These are phyloP conservation scores for Sesamia inferens DNA, from an alignment of 2,888 invertebrate species.

Conservation along the genomic window DNA sequence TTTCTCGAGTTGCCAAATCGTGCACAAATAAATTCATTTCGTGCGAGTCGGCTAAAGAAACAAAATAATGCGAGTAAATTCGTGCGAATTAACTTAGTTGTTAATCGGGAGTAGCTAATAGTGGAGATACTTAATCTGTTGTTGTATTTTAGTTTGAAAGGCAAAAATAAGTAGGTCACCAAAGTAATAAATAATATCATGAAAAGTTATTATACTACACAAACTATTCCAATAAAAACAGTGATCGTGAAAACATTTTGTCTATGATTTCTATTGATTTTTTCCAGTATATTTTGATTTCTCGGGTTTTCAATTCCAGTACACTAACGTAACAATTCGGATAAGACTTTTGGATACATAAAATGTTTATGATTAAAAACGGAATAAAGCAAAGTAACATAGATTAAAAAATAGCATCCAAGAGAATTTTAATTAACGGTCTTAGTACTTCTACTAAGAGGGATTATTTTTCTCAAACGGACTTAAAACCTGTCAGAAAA, in stretches of 20 bases:
- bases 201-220: background rate
- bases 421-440: conserved; percentile 45
- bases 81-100: too few species aligned
- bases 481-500: conserved; percentile 36
- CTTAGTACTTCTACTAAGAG: conserved; percentile 10
- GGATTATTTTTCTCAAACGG: conserved; percentile 44
- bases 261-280: background rate
- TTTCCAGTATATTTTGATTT: background rate
- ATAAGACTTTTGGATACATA: too few species aligned
- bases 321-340: background rate
- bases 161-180: background rate
- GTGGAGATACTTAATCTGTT: background rate
- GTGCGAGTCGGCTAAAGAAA: too few species aligned
- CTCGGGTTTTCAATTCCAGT: background rate
- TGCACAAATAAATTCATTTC: too few species aligned
- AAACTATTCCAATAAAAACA: background rate
- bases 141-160: background rate
- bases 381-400: background rate
- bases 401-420: conserved; percentile 1
- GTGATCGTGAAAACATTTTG: background rate
- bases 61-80: too few species aligned
- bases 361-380: background rate
- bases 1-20: too few species aligned
- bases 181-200: background rate
- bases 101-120: background rate